Evolutionary conservation across 2,888 invertebrate genomes (phyloP).

Genomic region (Ypsolopha sequella): DNA sequence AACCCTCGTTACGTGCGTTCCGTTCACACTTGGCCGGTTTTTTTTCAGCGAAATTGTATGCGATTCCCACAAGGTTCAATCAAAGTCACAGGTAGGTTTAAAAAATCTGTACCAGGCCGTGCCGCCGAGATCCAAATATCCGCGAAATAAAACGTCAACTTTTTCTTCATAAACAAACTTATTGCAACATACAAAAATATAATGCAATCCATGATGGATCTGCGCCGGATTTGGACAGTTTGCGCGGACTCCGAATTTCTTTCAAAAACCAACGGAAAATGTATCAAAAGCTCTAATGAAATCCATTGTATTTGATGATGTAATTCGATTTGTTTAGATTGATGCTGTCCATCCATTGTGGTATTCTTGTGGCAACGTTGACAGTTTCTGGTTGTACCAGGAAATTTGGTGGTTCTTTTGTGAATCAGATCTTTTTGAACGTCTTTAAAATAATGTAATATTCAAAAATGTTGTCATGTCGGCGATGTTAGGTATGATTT

Average conservation of each 20-base stretch:
- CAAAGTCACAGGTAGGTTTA: too few relatives aligned
- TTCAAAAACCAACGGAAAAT: slow-evolving; percentile 28
- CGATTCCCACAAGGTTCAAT: too few relatives aligned
- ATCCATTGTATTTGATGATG: slow-evolving; percentile 36
- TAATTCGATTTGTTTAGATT: slow-evolving; percentile 50
- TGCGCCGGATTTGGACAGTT: slow-evolving; percentile 40
- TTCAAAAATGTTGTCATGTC: too few relatives aligned
- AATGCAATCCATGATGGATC: slow-evolving; percentile 32
- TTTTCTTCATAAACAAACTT: not conserved
- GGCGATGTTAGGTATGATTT: too few relatives aligned
- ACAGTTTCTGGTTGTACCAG: slow-evolving; percentile 12
- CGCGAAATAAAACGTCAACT: not conserved
- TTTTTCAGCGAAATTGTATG: too few relatives aligned
- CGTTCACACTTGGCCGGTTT: too few relatives aligned
- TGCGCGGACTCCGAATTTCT: slow-evolving; percentile 35
- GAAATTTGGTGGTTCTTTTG: too few relatives aligned
- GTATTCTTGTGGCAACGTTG: slow-evolving; percentile 21
- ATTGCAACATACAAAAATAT: not conserved
- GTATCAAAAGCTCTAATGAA: slow-evolving; percentile 45
- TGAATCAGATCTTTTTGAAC: too few relatives aligned
- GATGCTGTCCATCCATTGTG: slow-evolving; percentile 42
- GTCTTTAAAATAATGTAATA: too few relatives aligned
- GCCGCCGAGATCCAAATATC: not conserved
- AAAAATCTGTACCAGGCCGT: too few relatives aligned
- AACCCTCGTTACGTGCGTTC: too few relatives aligned